Evolutionary conservation across 2,797 vertebrate species (phyloP), one percentile per base, ranked within the genome.

Genomic region (Melanotaenia maccullochi): DNA sequence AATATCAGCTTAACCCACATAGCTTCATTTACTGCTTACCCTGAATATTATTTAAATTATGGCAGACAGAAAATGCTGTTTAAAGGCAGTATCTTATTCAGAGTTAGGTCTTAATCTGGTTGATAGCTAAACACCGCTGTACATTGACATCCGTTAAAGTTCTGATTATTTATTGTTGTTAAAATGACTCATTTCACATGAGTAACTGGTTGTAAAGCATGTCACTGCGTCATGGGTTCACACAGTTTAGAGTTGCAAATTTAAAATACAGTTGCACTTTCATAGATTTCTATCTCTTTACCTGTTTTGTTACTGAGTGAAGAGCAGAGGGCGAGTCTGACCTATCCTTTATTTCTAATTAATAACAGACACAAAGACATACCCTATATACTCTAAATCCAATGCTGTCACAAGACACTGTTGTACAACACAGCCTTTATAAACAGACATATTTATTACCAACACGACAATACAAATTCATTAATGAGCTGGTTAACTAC

Each of bases 401-500:
- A 30, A n/a, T 59, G 35, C 66, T 28, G 11, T 28, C 30, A 18
- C 11, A 0, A 49, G 62, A 55, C 42, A 4, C 61, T 32, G 40
- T 75, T 77, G 49, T 60, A 36, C 63, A 80, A 72, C 13, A 33
- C 30, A 14, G 22, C 35, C n/a, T 22, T 9, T 49, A 22, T 49
- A 22, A 49, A n/a, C 20, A 49, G 44, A n/a, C 44, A 8, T 49
- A 63, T 86, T 86, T 68, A 76, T 74, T 60, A 32, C 57, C 5
- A 4, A 1, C 22, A 35, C 44, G 58, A 86, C 82, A 85, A 75
- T 38, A 6, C 64, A 64, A 61, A 13, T 79, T 87, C 68, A 62
- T 81, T 86, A 86, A 72, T 38, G 72, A 52, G 56, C 61, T 64
- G 82, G 86, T 87, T 85, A 77, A 84, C 70, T 42, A 54, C 64